Percentiles rank a stretch among this genome's conserved stretches.
Evolutionary conservation across 1,140 invertebrate genomes (phyloP).

Genomic region (Ceratina calcarata): DNA sequence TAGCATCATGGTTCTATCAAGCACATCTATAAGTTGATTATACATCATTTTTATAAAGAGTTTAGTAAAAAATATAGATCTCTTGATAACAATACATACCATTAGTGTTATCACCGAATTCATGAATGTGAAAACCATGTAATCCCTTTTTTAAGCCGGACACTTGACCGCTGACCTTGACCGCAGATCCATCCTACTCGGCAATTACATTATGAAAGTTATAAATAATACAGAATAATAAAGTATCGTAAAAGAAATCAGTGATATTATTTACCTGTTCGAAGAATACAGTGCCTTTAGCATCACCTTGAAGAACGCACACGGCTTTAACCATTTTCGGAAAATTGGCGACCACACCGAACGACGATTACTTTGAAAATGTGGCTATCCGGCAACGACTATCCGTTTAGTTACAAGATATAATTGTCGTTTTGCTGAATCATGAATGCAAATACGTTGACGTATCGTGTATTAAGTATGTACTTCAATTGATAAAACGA

Average conservation of each 20-base stretch:
- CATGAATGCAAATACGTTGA: slow-evolving; percentile 47
- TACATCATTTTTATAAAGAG: background rate
- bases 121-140: slow-evolving; percentile 98
- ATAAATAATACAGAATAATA: background rate
- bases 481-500: slow-evolving; percentile 15
- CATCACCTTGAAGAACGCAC: slow-evolving; percentile 91
- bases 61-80: background rate
- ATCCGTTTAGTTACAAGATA: background rate
- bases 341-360: background rate
- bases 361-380: background rate
- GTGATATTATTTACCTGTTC: slow-evolving; percentile 84
- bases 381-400: slow-evolving; percentile 9
- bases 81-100: slow-evolving; percentile 73
- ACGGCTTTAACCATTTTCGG: slow-evolving; percentile 86
- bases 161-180: slow-evolving; percentile 87
- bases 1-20: background rate
- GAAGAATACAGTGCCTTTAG: slow-evolving; percentile 90
- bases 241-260: too few species aligned
- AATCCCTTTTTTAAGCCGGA: slow-evolving; percentile 85
- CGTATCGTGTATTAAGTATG: background rate
- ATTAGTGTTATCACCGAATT: slow-evolving; percentile 98
- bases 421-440: slow-evolving; percentile 67
- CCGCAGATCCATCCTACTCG: slow-evolving; percentile 80
- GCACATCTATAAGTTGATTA: background rate
- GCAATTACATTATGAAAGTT: slow-evolving; percentile 18